phyloP scores from a whole-genome alignment of 64 coral and sea anemone genomes.

The Actinia tenebrosa region DNA sequence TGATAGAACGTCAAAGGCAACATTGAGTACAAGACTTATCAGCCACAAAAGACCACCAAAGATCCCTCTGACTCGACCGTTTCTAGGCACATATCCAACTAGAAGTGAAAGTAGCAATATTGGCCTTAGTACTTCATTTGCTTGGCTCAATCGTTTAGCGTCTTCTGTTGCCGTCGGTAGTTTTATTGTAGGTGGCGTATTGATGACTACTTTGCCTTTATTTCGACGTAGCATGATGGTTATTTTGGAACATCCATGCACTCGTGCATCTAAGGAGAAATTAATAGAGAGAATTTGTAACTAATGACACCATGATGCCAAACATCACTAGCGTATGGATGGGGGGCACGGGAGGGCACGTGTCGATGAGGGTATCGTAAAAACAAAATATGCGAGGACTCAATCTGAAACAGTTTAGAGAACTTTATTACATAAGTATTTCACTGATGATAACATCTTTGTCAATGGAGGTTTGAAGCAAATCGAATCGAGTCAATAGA shows the following conservation, averaged over 20 bases:
- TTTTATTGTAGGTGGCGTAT: not conserved
- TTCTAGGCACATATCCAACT: not conserved
- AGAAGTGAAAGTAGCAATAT: not conserved
- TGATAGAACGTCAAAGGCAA: slow-evolving; percentile 8
- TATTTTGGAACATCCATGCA: not conserved
- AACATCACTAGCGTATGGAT: no score
- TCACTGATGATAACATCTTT: no score
- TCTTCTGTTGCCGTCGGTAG: not conserved
- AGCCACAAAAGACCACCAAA: slow-evolving; percentile 6
- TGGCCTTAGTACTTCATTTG: not conserved
- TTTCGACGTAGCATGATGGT: not conserved
- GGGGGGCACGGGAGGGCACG: no score
- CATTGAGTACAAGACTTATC: not conserved
- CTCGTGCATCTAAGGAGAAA: not conserved
- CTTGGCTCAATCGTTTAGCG: not conserved
- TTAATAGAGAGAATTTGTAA: no score
- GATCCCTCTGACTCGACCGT: not conserved
- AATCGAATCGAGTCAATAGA: no score
- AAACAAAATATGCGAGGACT: no score
- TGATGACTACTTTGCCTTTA: slow-evolving; percentile 7
- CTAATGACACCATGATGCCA: no score
- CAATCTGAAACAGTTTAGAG: no score
- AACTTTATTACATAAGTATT: no score
- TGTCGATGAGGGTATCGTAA: no score
- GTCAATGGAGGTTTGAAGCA: no score